Evolutionary conservation across 2,888 invertebrate genomes (phyloP), one percentile per base, ranked within the genome.

Genomic region (Netelia melanura): DNA sequence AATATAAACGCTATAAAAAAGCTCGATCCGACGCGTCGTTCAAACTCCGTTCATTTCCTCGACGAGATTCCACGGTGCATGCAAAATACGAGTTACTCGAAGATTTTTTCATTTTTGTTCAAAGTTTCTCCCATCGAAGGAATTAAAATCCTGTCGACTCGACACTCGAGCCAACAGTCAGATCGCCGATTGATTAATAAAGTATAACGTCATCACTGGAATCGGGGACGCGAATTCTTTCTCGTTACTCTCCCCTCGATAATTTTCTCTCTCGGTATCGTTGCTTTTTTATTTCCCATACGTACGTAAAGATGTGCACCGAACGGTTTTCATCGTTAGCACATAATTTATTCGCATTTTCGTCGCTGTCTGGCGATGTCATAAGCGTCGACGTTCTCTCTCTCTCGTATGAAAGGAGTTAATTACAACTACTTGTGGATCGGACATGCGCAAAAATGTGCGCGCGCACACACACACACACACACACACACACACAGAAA

Each of bases 381-480:
- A 81, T 82, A 70, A 68, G 84, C 65, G 25, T 70, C 64, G 76
- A 84, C 86, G 70, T 70, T 82, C 43, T 67, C 72, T 68, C 81
- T 82, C 43, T 67, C 72, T 68, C 81, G 84, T 81, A 86, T 89
- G 89, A 89, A 90, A 88, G 87, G 89, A 88, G 88, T 89, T 90
- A 90, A 91, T 91, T 90, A 87, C 88, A 87, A 87, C 86, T 89
- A 84, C 86, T 88, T 88, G 90, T 87, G 87, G 90, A 88, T 90
- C 88, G 85, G 89, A 87, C 87, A 90, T 86, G 87, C 86, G 48
- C 68, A 48, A 11, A 48, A 9, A 21, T 44, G 48, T 17, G 44
- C 56, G 38, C 11, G 67, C 38, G 54, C 5, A 6, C 8, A 38
- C 38, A 38, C 38, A 38, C 3, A 5, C 3, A 38, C 21, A 21